phyloP scores from a whole-genome alignment of 2,888 invertebrate genomes.

The Nemurella pictetii region DNA sequence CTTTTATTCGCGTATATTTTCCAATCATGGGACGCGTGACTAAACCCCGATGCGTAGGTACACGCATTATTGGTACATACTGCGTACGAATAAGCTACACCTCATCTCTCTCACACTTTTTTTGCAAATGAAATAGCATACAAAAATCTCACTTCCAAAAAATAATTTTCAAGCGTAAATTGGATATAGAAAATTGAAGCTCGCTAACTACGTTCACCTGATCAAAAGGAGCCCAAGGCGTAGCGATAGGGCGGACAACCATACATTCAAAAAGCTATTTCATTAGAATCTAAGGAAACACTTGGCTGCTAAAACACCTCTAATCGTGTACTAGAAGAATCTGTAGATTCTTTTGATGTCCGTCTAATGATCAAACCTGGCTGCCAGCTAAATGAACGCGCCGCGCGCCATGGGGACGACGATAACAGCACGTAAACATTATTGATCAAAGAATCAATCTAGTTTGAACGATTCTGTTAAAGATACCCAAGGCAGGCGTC shows the following conservation, averaged over 20 bases:
- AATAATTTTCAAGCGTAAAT: neutral
- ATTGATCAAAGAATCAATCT: slow-evolving; percentile 19
- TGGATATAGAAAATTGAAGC: neutral
- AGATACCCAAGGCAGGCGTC: slow-evolving; percentile 16
- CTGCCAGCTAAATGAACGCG: neutral
- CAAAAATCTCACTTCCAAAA: neutral
- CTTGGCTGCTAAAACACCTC: neutral
- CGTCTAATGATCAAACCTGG: neutral
- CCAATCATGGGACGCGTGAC: neutral
- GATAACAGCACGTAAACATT: neutral
- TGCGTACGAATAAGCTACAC: neutral
- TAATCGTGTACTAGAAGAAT: neutral
- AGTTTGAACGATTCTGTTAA: slow-evolving; percentile 6
- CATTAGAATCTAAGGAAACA: neutral
- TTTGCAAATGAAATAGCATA: neutral
- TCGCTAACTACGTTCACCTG: neutral
- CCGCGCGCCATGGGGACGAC: neutral
- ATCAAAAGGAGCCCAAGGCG: neutral
- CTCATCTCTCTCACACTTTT: neutral
- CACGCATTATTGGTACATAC: neutral
- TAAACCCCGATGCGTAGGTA: neutral
- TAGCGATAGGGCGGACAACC: no score
- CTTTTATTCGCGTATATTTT: slow-evolving; percentile 8
- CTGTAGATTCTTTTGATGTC: neutral
- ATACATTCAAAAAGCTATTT: no score